Percentiles rank a stretch among this genome's conserved stretches.
phyloP scores from a whole-genome alignment of 2,797 vertebrate species.

The Setipinna tenuifilis region DNA sequence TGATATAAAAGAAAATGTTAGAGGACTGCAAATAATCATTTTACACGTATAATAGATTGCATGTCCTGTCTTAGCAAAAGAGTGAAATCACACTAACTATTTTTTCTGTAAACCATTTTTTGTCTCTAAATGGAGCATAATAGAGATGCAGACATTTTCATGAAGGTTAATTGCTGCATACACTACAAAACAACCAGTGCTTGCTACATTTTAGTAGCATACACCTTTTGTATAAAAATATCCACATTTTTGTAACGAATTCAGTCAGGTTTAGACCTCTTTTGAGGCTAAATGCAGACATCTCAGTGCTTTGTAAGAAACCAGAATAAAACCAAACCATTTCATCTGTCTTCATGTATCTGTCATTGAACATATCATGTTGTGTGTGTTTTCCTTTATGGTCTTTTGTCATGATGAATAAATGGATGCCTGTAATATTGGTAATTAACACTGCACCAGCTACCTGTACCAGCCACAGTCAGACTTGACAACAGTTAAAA shows the following conservation, averaged over 20 bases:
- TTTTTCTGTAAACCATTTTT: background rate
- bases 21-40: background rate
- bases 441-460: background rate
- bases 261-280: background rate
- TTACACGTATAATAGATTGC: background rate
- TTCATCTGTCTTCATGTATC: background rate
- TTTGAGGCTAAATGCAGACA: background rate
- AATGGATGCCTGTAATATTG: too few species aligned
- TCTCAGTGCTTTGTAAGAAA: constrained; percentile 6
- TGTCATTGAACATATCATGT: background rate
- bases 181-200: constrained; percentile 48
- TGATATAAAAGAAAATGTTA: background rate
- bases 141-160: background rate
- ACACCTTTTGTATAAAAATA: constrained; percentile 67
- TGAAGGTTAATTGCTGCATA: background rate
- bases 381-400: background rate
- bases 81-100: background rate
- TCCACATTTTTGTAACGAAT: constrained; percentile 59
- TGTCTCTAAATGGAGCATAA: background rate
- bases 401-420: background rate
- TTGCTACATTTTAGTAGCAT: constrained; percentile 64
- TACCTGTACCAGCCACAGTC: background rate
- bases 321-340: background rate
- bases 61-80: background rate
- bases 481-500: background rate